Base-by-base conservation (phyloP, 2,888 invertebrate species). In the Torymus aiolomorphi region DNA sequence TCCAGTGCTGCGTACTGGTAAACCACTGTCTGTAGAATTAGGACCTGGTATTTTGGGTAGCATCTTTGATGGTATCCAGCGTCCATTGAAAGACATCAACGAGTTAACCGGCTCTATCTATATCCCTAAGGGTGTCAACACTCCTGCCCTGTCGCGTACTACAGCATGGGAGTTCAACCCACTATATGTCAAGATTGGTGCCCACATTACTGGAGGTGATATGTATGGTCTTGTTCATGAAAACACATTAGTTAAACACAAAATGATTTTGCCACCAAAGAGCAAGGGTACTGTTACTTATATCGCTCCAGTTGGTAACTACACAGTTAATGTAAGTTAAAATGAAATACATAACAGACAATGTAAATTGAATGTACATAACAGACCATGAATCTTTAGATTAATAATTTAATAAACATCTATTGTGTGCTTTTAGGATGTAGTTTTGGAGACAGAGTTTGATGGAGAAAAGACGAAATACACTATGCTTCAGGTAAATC, bases 61-160 rank as follows among this genome's bases (percentile, higher is more conserved):
- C 91, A 99, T 99, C 92, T 99, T 99, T 92, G 99, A 99, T 92
- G 99, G 99, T 93, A 99, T 99, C 91, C 99, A 99, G 92, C 96
- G 99, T 89, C 99, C 99, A 0, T 91, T 99, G 88, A 97, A 97
- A 91, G 98, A 98, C 92, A 99, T 99, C 91, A 94, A 96, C 89
- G 97, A 97, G 89, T 91, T 98, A 83, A 97, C 98, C 0, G 93
- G 95, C 89, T 98, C 97, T 89, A 99, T 99, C 92, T 99, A 99
- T 94, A 99, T 99, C 91, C 99, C 99, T 63, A 99, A 98, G 93
- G 99, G 99, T 91, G 95, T 99, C 70, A 99, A 98, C 91, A 95
- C 96, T 80, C 98, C 98, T n/a, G 94, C 96, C 71, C 91, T 99
- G 80, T 96, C 96, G 10, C 93, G 97, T 73, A 94, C 94, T 1